These are phyloP conservation scores for Thalassaphorura encarpata DNA, from an alignment of 1,140 invertebrate genomes.

Conservation along the genomic window DNA sequence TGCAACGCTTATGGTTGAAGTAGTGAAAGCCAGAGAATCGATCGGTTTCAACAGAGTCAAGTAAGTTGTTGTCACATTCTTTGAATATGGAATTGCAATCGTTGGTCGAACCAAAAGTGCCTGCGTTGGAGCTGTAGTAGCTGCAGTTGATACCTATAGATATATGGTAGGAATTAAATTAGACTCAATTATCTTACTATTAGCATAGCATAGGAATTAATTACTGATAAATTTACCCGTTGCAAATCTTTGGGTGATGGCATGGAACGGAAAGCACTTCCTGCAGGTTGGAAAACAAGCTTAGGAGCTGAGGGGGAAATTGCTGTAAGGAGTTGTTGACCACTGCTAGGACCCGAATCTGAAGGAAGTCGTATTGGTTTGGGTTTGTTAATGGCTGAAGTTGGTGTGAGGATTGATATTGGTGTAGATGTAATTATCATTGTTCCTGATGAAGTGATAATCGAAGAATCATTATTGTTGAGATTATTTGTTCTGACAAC, in stretches of 20 bases:
- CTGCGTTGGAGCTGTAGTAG: slow-evolving; percentile 21
- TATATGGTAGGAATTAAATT: not conserved
- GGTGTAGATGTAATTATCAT: slow-evolving; percentile 27
- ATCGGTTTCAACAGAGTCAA: slow-evolving; percentile 26
- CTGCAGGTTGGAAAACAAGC: slow-evolving; percentile 65
- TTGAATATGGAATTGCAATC: slow-evolving; percentile 17
- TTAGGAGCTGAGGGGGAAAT: slow-evolving; percentile 27
- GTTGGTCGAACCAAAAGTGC: slow-evolving; percentile 28
- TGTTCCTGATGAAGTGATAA: slow-evolving; percentile 35
- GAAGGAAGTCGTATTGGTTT: slow-evolving; percentile 54
- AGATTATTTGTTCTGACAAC: no score
- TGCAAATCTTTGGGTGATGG: slow-evolving; percentile 46
- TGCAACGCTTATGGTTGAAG: no score
- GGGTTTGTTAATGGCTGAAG: slow-evolving; percentile 62
- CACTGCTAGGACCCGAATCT: slow-evolving; percentile 10
- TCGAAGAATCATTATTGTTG: no score
- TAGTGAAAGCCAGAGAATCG: slow-evolving; percentile 3
- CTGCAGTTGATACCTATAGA: slow-evolving; percentile 8
- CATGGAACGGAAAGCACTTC: slow-evolving; percentile 73
- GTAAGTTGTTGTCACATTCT: slow-evolving; percentile 19
- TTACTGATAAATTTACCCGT: slow-evolving; percentile 10
- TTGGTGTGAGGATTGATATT: slow-evolving; percentile 38
- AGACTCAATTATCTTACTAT: no score
- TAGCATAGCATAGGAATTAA: no score
- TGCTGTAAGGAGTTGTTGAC: slow-evolving; percentile 7